Base-by-base conservation (phyloP, 2,888 invertebrate genomes). In the Acleris cristana region DNA sequence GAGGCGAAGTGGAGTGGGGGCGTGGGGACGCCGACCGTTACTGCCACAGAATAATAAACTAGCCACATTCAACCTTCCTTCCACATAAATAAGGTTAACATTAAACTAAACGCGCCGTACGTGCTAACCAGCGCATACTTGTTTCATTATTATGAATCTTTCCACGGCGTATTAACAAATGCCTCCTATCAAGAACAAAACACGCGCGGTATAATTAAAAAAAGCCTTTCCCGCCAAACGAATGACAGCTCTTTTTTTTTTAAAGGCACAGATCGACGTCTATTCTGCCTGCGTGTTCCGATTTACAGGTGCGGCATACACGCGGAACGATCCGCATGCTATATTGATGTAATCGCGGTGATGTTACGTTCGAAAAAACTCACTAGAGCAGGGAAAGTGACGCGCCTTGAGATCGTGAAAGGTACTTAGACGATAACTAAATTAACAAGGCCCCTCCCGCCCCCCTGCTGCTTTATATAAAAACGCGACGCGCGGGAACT, bases 341-440 rank as follows among this genome's bases (percentile, higher is more conserved):
- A 86, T 87, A 89, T 91, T 91, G 90, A 91, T 90, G 91, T 90
- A 91, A 92, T 87, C 87, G 81, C 80, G 75, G 80, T 79, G 85
- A 76, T 78, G 83, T 91, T 90, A 90, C 90, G 89, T 88, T 88
- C 83, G 85, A 89, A 90, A 91, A 91, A 91, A 90, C 86, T 86
- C 87, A 86, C 83, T 82, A 80, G 85, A 89, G 86, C 89, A 88
- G 91, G 87, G 92, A 92, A 91, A 92, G 92, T 91, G 92, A 91
- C 89, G 86, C 79, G 83, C 83, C 83, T 86, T 85, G 83, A 89
- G 86, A 89, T 88, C 90, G 91, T 90, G 91, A 91, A 92, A 91
- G 91, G 92, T 89, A 90, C 89, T 87, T 81, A 84, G 75, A 78
- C 79, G 80, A 83, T 82, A 79, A 83, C 91, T 88, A 81, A 71